Percentiles rank a stretch among this genome's conserved stretches.
Evolutionary conservation across 2,888 invertebrate species (phyloP).

Genomic region (Octodonta nipae): DNA sequence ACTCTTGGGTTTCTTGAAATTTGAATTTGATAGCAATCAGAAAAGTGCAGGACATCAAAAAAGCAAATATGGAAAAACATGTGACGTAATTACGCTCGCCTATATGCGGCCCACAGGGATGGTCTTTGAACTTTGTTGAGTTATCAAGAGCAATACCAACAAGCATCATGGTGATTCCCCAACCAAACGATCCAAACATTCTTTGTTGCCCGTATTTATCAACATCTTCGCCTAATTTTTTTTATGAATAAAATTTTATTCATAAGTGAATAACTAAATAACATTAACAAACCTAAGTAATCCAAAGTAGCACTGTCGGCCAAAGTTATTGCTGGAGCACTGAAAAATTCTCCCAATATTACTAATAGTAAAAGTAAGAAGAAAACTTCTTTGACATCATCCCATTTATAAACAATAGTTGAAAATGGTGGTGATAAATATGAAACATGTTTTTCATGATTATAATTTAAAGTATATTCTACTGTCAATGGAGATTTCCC

Average conservation of each 20-base stretch:
- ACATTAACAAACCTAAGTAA: too few relatives aligned
- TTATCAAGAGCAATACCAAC: conserved; percentile 93
- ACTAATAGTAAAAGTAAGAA: conserved; percentile 84
- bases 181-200: conserved; percentile 60
- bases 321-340: conserved; percentile 87
- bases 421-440: conserved; percentile 87
- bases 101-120: conserved; percentile 77
- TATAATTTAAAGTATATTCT: conserved; percentile 61
- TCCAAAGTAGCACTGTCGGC: conserved; percentile 89
- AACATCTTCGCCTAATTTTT: conserved; percentile 75
- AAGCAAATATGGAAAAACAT: conserved; percentile 94
- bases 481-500: conserved; percentile 66
- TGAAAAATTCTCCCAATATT: conserved; percentile 93
- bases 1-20: conserved; percentile 11
- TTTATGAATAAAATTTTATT: too few relatives aligned
- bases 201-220: conserved; percentile 69
- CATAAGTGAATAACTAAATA: too few relatives aligned
- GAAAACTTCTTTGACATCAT: conserved; percentile 91
- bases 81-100: conserved; percentile 97
- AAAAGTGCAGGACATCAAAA: conserved; percentile 86
- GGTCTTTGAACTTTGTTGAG: conserved; percentile 86
- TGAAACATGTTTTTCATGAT: conserved; percentile 50
- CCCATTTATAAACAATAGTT: conserved; percentile 77
- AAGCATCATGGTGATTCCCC: conserved; percentile 98
- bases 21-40: conserved; percentile 68